Evolutionary conservation across 2,888 invertebrate genomes (phyloP).

Genomic region (Drosophila leonis): DNA sequence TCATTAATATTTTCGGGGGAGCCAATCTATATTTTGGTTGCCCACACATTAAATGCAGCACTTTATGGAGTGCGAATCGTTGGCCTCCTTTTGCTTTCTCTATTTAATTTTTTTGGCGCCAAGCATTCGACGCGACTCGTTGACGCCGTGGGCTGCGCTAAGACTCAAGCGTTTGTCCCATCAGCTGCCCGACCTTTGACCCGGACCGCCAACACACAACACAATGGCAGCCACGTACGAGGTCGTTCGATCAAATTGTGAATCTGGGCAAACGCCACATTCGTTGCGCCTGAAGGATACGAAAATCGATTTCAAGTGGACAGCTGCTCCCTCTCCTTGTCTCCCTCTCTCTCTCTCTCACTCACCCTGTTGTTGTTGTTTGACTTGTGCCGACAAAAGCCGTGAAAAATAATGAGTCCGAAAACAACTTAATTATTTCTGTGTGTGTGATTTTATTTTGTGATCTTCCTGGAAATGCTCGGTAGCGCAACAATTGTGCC

Average conservation of each 20-base stretch:
- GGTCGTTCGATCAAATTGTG: slow-evolving; percentile 55
- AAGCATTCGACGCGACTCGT: slow-evolving; percentile 62
- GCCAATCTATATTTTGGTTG: neutral
- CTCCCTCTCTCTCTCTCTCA: neutral
- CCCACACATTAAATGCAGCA: slow-evolving; percentile 59
- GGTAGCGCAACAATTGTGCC: slow-evolving; percentile 75
- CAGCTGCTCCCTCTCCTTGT: slow-evolving; percentile 49
- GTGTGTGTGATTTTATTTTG: slow-evolving; percentile 16
- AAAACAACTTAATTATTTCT: slow-evolving; percentile 76
- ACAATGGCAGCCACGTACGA: slow-evolving; percentile 63
- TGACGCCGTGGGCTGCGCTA: slow-evolving; percentile 48
- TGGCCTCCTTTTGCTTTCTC: slow-evolving; percentile 1
- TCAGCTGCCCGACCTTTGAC: slow-evolving; percentile 73
- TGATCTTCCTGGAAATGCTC: slow-evolving; percentile 63
- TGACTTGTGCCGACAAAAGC: slow-evolving; percentile 81
- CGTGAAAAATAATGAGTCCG: slow-evolving; percentile 75
- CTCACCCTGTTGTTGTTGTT: slow-evolving; percentile 47
- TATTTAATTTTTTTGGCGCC: slow-evolving; percentile 63
- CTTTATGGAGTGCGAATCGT: slow-evolving; percentile 80
- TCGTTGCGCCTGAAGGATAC: slow-evolving; percentile 66
- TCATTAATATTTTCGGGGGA: slow-evolving; percentile 45
- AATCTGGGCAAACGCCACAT: slow-evolving; percentile 62
- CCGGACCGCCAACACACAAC: slow-evolving; percentile 49
- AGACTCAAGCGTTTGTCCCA: slow-evolving; percentile 18
- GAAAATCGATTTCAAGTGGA: slow-evolving; percentile 69